A percentile compares a stretch with the other conserved stretches of the same genome.
Evolutionary conservation across 2,113 vertebrate species (phyloP).

Genomic region (Osmerus eperlanus): DNA sequence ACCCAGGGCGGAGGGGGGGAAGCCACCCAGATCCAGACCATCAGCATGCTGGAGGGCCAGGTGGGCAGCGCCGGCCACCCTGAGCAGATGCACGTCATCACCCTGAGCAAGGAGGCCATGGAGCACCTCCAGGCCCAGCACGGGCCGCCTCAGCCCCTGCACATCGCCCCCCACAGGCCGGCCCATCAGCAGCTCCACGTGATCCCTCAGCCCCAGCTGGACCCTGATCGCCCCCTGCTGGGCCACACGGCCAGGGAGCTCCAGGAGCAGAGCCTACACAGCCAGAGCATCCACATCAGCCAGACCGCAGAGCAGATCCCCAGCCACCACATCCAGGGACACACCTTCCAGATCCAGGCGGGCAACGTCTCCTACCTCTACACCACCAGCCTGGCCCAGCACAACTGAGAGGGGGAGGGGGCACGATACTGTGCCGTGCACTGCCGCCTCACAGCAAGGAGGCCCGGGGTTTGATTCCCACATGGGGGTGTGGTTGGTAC

Average conservation of each 20-base stretch:
- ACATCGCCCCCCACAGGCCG: slow-evolving; percentile 52
- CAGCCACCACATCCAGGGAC: slow-evolving; percentile 70
- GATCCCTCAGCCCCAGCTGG: slow-evolving; percentile 46
- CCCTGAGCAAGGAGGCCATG: slow-evolving; percentile 87
- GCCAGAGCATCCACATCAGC: slow-evolving; percentile 69
- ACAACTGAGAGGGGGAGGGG: neutral
- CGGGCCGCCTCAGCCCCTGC: slow-evolving; percentile 68
- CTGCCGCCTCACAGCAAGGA: too few species aligned
- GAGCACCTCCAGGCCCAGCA: slow-evolving; percentile 84
- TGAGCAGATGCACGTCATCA: slow-evolving; percentile 90
- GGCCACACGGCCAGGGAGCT: slow-evolving; percentile 34
- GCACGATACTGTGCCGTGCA: too few species aligned
- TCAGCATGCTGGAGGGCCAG: slow-evolving; percentile 76
- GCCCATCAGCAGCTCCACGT: slow-evolving; percentile 63
- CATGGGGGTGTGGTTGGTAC: too few species aligned
- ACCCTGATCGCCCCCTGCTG: neutral
- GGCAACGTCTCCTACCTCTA: slow-evolving; percentile 73
- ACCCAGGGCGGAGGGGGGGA: slow-evolving; percentile 60
- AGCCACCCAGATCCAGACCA: slow-evolving; percentile 75
- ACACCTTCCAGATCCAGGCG: slow-evolving; percentile 78
- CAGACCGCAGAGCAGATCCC: slow-evolving; percentile 70
- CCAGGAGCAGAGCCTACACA: slow-evolving; percentile 65
- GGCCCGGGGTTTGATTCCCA: too few species aligned
- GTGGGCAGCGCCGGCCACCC: slow-evolving; percentile 68
- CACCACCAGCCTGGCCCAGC: slow-evolving; percentile 52